Base-by-base conservation (phyloP, 1,140 invertebrate species). In the Drosophila ohnishii region DNA sequence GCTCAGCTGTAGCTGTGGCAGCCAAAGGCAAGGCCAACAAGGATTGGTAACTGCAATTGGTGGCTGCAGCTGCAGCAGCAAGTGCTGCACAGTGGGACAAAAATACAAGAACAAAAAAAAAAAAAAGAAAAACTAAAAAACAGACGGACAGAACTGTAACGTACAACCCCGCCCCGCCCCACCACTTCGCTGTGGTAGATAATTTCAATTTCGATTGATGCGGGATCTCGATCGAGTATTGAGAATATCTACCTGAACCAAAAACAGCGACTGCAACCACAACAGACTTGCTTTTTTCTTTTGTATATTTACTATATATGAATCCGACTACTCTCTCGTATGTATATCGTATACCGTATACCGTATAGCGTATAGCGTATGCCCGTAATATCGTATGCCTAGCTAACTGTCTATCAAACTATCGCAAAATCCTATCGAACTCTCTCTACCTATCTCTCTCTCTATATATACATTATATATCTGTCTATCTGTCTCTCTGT, bases 131-230 rank as follows among this genome's bases (percentile, higher is more conserved):
- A 13, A 63, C 50, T 28, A 28, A 28, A 28, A 42, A n/a, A 8
- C 5, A 47, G 11, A 55, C 40, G 19, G 32, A 50, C 9, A 5
- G 7, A 5, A 25, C 30, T 19, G 5, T 16, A 51, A n/a, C 9
- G 28, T 35, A 35, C 55, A 22, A 22, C 22, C 22, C 22, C 22
- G 22, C 14, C n/a, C 13, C 53, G 13, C 58, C 8, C 30, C 60
- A 42, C 42, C 19, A 78, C 51, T 37, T 64, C 69, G 39, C 14
- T 34, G 42, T 57, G 77, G 64, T 87, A 90, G 86, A 90, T 88
- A 86, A 88, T 87, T 80, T 85, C 88, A 90, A 90, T 90, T 70
- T 90, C 81, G 83, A 90, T 90, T 75, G 74, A 50, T 65, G 74
- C 45, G 47, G 48, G 37, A 64, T 30, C 55, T 58, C 55, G 53